phyloP scores from a whole-genome alignment of 1,140 invertebrate species.

The Zaprionus ornatus region DNA sequence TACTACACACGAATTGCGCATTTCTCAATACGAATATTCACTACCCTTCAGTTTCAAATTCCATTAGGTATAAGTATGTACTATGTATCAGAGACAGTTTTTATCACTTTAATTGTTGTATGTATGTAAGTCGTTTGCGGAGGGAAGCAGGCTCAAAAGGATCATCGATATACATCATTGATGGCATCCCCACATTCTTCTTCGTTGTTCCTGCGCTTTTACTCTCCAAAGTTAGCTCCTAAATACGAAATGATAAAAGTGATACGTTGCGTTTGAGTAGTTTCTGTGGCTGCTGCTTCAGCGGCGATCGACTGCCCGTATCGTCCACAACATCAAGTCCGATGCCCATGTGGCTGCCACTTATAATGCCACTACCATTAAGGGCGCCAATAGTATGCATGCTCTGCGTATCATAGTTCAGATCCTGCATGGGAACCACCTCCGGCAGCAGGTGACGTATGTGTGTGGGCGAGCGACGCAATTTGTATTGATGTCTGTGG shows the following conservation, averaged over 20 bases:
- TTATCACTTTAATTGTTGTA: constrained; percentile 70
- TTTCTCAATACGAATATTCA: constrained; percentile 43
- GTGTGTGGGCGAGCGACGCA: constrained; percentile 89
- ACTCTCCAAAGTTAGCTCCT: constrained; percentile 40
- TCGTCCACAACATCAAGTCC: constrained; percentile 48
- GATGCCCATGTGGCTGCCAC: constrained; percentile 71
- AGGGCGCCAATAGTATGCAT: constrained; percentile 65
- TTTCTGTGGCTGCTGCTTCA: constrained; percentile 58
- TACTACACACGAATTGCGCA: constrained; percentile 34
- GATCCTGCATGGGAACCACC: constrained; percentile 86
- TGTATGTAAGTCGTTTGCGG: constrained; percentile 68
- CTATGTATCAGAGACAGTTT: constrained; percentile 74
- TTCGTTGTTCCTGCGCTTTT: constrained; percentile 54
- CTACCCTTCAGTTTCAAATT: constrained; percentile 62
- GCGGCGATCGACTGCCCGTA: constrained; percentile 55
- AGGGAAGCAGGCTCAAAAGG: constrained; percentile 38
- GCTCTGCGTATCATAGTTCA: constrained; percentile 83
- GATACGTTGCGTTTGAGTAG: constrained; percentile 82
- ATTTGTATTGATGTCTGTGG: constrained; percentile 86
- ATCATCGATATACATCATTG: background rate
- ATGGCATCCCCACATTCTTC: constrained; percentile 11
- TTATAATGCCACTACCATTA: constrained; percentile 54
- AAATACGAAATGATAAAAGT: constrained; percentile 81
- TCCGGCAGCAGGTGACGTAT: constrained; percentile 89
- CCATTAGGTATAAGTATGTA: constrained; percentile 65